A percentile compares a stretch with the other conserved stretches of the same genome.
Conservation (phyloP, 2,113 vertebrate species). For the Sorex fumeus region DNA sequence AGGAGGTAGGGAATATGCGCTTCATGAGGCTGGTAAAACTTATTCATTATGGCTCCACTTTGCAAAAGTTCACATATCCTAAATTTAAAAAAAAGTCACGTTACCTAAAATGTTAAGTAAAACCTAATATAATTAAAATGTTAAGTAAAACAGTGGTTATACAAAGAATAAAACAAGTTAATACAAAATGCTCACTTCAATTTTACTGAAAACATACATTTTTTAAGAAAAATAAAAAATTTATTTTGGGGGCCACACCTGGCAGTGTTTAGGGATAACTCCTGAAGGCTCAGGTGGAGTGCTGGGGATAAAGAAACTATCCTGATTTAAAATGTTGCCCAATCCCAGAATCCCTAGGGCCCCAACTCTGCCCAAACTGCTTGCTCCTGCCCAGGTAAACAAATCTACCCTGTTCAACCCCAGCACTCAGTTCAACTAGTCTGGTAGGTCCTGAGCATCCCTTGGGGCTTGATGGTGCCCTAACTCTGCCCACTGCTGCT, state of each 20-base stretch:
- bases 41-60: slow-evolving; percentile 99
- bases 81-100: slow-evolving; percentile 77
- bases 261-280: too few relatives aligned
- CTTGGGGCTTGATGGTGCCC: too few relatives aligned
- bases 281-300: too few relatives aligned
- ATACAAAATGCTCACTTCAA: slow-evolving; percentile 55
- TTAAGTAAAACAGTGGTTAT: slow-evolving; percentile 27
- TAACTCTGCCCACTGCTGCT: too few relatives aligned
- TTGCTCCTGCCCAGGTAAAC: too few relatives aligned
- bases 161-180: slow-evolving; percentile 39
- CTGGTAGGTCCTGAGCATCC: too few relatives aligned
- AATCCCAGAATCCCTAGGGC: not conserved
- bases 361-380: too few relatives aligned
- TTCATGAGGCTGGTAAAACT: slow-evolving; percentile 97
- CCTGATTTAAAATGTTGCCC: not conserved
- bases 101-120: slow-evolving; percentile 59
- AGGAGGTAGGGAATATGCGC: slow-evolving; percentile 99
- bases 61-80: slow-evolving; percentile 99
- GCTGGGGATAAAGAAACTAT: not conserved
- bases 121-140: not conserved
- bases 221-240: not conserved
- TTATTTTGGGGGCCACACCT: not conserved
- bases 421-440: too few relatives aligned
- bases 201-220: slow-evolving; percentile 59
- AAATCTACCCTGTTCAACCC: too few relatives aligned